phyloP scores from a whole-genome alignment of 1,140 invertebrate genomes.

The Doryteuthis pealeii region DNA sequence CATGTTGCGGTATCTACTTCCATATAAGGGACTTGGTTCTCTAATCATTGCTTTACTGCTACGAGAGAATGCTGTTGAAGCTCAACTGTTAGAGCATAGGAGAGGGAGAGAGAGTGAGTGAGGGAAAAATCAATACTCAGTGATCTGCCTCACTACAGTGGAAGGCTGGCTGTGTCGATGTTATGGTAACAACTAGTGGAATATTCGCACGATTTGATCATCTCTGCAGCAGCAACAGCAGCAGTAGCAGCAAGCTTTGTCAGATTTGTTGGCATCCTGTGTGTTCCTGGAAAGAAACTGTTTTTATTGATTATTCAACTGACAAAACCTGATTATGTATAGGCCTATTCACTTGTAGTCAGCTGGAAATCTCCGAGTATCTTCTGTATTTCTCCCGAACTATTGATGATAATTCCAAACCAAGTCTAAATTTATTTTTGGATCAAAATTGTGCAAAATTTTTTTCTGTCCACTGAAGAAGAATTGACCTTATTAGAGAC shows the following conservation, averaged over 20 bases:
- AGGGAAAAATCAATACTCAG: too few relatives aligned
- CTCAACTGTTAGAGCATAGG: too few relatives aligned
- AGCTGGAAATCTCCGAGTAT: not conserved
- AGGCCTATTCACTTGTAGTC: not conserved
- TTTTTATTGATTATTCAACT: constrained; percentile 3
- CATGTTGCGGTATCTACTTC: too few relatives aligned
- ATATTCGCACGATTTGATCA: not conserved
- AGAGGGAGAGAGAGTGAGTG: too few relatives aligned
- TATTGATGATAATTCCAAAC: not conserved
- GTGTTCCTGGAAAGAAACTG: not conserved
- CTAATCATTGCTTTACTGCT: too few relatives aligned
- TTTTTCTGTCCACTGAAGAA: not conserved
- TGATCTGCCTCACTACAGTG: too few relatives aligned
- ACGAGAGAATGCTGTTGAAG: too few relatives aligned
- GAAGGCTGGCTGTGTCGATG: not conserved
- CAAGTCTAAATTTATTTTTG: not conserved
- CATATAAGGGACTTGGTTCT: too few relatives aligned
- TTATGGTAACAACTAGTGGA: constrained; percentile 6
- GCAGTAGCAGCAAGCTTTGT: not conserved
- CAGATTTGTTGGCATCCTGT: not conserved
- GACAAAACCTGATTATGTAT: not conserved
- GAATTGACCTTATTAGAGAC: too few relatives aligned
- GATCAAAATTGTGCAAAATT: not conserved
- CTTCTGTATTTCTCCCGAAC: not conserved
- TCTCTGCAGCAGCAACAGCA: not conserved